Base-by-base conservation (phyloP, 2,797 vertebrate genomes). In the Argyrosomus regius region DNA sequence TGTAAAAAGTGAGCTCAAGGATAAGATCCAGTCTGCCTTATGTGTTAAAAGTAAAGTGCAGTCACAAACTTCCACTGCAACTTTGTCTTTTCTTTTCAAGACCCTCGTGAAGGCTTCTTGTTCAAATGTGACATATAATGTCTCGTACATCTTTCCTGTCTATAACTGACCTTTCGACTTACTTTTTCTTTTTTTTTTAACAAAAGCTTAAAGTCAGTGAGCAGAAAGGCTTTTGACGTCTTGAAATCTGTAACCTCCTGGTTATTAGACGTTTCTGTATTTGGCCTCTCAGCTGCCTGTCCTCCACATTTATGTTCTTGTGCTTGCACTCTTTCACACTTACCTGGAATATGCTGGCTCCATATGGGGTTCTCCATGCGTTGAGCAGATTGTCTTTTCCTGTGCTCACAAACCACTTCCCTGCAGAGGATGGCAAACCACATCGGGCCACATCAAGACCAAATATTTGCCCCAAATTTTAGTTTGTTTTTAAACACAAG, bases 361-460 rank as follows among this genome's bases (percentile, higher is more conserved):
- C 96, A 35, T 96, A 96, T 8, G 96, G 96, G 64, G 96, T 96
- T 88, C 96, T 95, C 96, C 96, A 96, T 22, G 96, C 96, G 41
- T 96, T 96, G 69, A 96, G 94, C 82, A 96, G 94, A 93, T 96
- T 96, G 92, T 96, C 96, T 87, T 96, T 96, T 72, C 96, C 96
- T 66, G 96, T 96, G 91, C 96, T 96, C 82, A 96, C 96, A 80
- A 96, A 96, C 96, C 96, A 96, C 90, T 96, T 96, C 78, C 96
- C 96, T 96, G 91, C 67, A 90, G 63, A 91, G 72, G 53, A 91
- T 3, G 13, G 35, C 4, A 83, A 65, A 86, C 53, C 11, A 65
- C 12, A 45, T 77, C 9, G 73, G 64, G 22, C 9, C n/a, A 63
- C 6, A 48, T 52, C 2, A 65, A 46, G n/a, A 3, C 7, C n/a